Conservation (phyloP, 2,888 invertebrate species). For the Agonopterix heracliana region DNA sequence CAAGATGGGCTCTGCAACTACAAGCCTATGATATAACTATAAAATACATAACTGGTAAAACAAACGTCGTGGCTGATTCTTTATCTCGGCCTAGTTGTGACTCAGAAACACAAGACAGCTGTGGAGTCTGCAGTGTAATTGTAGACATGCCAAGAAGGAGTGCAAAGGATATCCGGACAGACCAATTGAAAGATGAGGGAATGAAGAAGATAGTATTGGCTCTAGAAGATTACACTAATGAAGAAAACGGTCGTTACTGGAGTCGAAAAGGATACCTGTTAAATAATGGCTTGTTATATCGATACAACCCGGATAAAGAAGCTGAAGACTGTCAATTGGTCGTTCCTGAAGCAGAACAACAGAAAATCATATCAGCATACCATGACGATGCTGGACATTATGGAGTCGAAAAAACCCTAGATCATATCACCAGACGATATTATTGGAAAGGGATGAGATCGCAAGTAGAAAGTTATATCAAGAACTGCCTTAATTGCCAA, state of each 20-base stretch:
- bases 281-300: neutral
- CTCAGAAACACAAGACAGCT: neutral
- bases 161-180: neutral
- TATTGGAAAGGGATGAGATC: no score
- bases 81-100: no score
- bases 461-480: no score
- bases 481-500: no score
- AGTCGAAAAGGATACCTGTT: neutral
- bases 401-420: no score
- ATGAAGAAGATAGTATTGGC: neutral
- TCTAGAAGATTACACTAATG: neutral
- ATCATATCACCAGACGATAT: no score
- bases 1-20: no score
- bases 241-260: constrained; percentile 5
- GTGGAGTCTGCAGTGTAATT: neutral
- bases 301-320: neutral
- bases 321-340: neutral
- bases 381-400: no score
- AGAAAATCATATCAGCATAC: no score
- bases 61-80: no score
- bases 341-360: constrained; percentile 7
- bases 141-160: neutral
- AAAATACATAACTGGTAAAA: no score
- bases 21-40: no score
- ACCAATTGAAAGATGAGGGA: neutral